phyloP scores from a whole-genome alignment of 2,797 vertebrate genomes.

The Gobionotothen gibberifrons region DNA sequence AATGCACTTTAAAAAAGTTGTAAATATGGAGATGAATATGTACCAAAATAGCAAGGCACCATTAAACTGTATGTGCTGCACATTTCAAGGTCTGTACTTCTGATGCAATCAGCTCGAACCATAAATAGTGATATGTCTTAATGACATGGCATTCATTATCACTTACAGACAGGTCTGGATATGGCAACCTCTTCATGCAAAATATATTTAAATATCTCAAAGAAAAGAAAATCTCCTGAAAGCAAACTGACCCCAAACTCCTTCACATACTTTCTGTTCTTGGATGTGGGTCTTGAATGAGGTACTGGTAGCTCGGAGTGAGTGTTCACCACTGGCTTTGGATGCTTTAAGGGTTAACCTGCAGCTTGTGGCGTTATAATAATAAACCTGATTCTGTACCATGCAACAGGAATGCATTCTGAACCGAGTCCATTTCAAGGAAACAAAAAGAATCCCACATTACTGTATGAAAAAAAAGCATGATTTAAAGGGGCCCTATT shows the following conservation, averaged over 20 bases:
- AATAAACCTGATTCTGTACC: slow-evolving; percentile 47
- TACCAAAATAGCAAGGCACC: slow-evolving; percentile 86
- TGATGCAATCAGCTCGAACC: slow-evolving; percentile 32
- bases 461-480: slow-evolving; percentile 71
- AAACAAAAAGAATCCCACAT: slow-evolving; percentile 76
- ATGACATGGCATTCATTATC: slow-evolving; percentile 41
- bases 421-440: slow-evolving; percentile 78
- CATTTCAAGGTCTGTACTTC: slow-evolving; percentile 23
- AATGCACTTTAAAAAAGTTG: slow-evolving; percentile 53
- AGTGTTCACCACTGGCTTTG: slow-evolving; percentile 20
- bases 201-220: slow-evolving; percentile 50
- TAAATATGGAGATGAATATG: slow-evolving; percentile 46
- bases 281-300: slow-evolving; percentile 68
- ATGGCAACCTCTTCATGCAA: slow-evolving; percentile 62
- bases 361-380: neutral
- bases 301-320: slow-evolving; percentile 8
- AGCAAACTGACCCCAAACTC: slow-evolving; percentile 31
- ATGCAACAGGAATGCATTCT: slow-evolving; percentile 79
- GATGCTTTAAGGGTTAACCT: slow-evolving; percentile 19
- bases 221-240: slow-evolving; percentile 33
- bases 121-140: slow-evolving; percentile 26
- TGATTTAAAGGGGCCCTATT: slow-evolving; percentile 60
- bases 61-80: slow-evolving; percentile 40
- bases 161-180: slow-evolving; percentile 42
- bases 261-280: slow-evolving; percentile 62